These are phyloP conservation scores for Melanocharis versteri DNA, from an alignment of 2,113 vertebrate species.

Conservation along the genomic window DNA sequence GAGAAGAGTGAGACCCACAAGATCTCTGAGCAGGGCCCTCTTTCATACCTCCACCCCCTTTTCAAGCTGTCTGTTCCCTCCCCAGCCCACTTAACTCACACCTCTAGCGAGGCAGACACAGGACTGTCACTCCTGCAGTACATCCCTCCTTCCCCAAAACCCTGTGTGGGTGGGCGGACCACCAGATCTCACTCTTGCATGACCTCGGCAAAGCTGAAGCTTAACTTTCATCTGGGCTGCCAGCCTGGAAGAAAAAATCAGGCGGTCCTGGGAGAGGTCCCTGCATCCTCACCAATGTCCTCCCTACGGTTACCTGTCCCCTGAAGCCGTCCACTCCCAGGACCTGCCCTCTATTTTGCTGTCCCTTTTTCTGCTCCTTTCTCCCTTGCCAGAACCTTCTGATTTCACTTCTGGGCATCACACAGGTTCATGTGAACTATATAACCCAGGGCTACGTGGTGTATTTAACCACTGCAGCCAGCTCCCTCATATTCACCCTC, in stretches of 20 bases:
- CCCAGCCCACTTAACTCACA: background rate
- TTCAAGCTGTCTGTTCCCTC: background rate
- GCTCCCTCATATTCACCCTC: background rate
- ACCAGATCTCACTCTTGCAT: background rate
- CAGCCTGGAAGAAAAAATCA: background rate
- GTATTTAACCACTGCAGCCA: background rate
- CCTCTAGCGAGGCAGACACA: background rate
- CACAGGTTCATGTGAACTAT: background rate
- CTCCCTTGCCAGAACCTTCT: background rate
- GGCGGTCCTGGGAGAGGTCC: background rate
- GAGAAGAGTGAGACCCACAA: background rate
- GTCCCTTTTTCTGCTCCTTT: background rate
- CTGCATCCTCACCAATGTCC: background rate
- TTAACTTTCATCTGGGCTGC: background rate
- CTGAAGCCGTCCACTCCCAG: background rate
- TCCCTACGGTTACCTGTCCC: background rate
- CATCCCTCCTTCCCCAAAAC: background rate
- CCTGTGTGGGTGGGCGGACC: background rate
- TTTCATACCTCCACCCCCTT: background rate
- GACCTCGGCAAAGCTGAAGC: background rate
- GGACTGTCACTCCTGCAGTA: background rate
- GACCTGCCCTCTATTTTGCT: background rate
- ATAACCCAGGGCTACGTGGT: background rate
- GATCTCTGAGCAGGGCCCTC: background rate
- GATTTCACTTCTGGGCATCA: background rate